Conservation (phyloP, 2,797 vertebrate species). For the Champsocephalus esox region DNA sequence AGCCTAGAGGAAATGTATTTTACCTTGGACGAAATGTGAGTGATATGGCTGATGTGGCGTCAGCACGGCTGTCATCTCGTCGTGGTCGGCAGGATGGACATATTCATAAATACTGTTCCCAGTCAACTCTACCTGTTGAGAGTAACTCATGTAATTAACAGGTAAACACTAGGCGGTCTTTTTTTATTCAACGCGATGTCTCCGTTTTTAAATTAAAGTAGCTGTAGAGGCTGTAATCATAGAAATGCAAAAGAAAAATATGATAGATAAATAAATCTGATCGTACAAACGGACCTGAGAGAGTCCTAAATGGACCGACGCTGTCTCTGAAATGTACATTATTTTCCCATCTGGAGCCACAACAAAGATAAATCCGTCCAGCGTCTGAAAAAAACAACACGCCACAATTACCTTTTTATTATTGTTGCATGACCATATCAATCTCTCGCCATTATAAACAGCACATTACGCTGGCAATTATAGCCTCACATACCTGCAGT, state of each 20-base stretch:
- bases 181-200: neutral
- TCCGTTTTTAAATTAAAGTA: neutral
- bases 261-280: neutral
- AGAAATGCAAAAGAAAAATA: too few species aligned
- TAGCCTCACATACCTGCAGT: conserved; percentile 66
- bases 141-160: conserved; percentile 65
- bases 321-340: conserved; percentile 99
- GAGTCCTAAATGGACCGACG: conserved; percentile 96
- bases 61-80: conserved; percentile 98
- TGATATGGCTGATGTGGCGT: conserved; percentile 99
- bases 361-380: conserved; percentile 99
- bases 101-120: conserved; percentile 99
- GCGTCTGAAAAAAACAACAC: conserved; percentile 83
- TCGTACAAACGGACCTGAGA: conserved; percentile 91
- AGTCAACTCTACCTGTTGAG: conserved; percentile 98
- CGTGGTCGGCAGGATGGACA: conserved; percentile 97
- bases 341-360: conserved; percentile 99
- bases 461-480: neutral
- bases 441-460: neutral
- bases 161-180: neutral
- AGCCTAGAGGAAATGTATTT: neutral
- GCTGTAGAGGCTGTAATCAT: neutral
- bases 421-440: too few species aligned
- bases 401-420: neutral
- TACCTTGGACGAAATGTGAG: conserved; percentile 97